Percentiles rank a stretch among this genome's conserved stretches.
phyloP scores from a whole-genome alignment of 2,888 invertebrate genomes.

The Calephelis perditalis region DNA sequence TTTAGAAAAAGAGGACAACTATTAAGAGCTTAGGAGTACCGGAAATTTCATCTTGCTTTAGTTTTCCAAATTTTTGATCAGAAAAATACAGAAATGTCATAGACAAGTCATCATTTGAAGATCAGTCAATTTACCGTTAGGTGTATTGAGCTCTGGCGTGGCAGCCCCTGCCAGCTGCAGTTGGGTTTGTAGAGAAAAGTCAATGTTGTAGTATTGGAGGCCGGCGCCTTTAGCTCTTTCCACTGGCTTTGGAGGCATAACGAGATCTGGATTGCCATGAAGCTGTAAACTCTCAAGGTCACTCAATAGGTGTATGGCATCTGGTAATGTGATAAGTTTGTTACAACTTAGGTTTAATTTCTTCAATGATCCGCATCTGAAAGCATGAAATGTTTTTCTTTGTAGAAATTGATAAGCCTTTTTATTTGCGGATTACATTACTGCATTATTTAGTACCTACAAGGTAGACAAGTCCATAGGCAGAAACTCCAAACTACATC shows the following conservation, averaged over 20 bases:
- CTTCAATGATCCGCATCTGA: constrained; percentile 94
- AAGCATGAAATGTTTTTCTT: neutral
- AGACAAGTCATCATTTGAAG: too few species aligned
- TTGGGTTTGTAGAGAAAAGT: constrained; percentile 98
- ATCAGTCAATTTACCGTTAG: constrained; percentile 76
- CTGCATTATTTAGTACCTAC: too few species aligned
- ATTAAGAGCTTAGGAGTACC: too few species aligned
- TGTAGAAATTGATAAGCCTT: too few species aligned
- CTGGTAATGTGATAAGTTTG: constrained; percentile 95
- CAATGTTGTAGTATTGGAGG: constrained; percentile 97
- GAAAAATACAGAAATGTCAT: too few species aligned
- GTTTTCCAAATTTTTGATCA: too few species aligned
- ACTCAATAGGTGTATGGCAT: constrained; percentile 95
- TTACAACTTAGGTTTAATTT: constrained; percentile 96
- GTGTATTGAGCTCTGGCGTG: constrained; percentile 84
- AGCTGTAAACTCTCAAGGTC: constrained; percentile 94
- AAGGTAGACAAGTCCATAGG: too few species aligned
- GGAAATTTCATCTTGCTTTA: too few species aligned
- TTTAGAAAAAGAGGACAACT: too few species aligned
- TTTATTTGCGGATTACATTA: too few species aligned
- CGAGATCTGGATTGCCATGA: constrained; percentile 94
- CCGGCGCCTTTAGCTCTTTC: constrained; percentile 88
- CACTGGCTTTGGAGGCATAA: constrained; percentile 96
- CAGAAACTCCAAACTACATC: too few species aligned
- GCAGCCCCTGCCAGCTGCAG: constrained; percentile 93